Conservation (phyloP, 1,140 invertebrate species). For the Pygmarrhopalites habei region DNA sequence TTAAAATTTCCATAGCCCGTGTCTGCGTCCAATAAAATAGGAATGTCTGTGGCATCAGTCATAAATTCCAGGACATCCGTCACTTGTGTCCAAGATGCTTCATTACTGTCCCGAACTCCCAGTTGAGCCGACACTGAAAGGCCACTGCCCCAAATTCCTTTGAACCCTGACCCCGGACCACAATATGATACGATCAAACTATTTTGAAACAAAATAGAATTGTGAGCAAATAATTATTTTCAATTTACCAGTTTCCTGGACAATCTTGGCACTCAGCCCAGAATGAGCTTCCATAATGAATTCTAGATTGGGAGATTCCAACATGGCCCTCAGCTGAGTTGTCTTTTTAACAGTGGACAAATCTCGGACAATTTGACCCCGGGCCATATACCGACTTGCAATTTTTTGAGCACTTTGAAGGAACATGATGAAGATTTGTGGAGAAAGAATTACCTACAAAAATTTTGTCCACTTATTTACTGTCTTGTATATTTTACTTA, state of each 20-base stretch:
- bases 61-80: conserved; percentile 49
- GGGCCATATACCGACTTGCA: too few relatives aligned
- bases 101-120: conserved; percentile 48
- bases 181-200: too few relatives aligned
- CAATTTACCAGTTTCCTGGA: conserved; percentile 46
- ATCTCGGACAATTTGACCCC: too few relatives aligned
- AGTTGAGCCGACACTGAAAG: conserved; percentile 47
- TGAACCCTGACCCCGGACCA: too few relatives aligned
- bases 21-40: conserved; percentile 49
- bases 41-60: conserved; percentile 47
- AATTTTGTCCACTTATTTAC: too few relatives aligned
- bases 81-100: conserved; percentile 50
- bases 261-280: conserved; percentile 48
- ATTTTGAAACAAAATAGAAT: too few relatives aligned
- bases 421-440: too few relatives aligned
- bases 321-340: conserved; percentile 45
- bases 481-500: too few relatives aligned
- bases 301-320: conserved; percentile 44
- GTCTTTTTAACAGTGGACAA: conserved; percentile 40
- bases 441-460: too few relatives aligned
- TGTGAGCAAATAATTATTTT: too few relatives aligned
- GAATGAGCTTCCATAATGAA: conserved; percentile 51
- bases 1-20: conserved; percentile 51
- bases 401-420: too few relatives aligned
- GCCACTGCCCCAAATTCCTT: conserved; percentile 49